Percentiles rank a stretch among this genome's conserved stretches.
Evolutionary conservation across 53 echinoderm and acorn worm species (phyloP).

Genomic region (Holothuria leucospilota): DNA sequence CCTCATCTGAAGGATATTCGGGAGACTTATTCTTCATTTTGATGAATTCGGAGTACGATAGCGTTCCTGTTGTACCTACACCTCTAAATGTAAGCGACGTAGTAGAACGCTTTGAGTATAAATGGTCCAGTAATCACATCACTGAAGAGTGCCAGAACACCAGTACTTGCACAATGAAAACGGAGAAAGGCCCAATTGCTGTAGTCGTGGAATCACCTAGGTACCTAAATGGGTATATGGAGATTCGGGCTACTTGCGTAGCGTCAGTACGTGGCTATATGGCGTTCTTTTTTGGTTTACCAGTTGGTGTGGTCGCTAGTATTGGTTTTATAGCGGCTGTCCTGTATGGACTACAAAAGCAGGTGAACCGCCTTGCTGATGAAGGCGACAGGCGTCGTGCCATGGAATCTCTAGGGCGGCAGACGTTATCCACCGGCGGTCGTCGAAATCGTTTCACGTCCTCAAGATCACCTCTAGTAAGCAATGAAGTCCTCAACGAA

Average conservation of each 20-base stretch:
- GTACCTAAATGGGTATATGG: background rate
- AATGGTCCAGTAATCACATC: background rate
- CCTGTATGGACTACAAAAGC: constrained; percentile 37
- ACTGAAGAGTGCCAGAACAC: background rate
- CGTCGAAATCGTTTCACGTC: background rate
- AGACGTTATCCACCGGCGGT: background rate
- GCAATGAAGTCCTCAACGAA: background rate
- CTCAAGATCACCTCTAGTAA: background rate
- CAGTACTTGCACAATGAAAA: background rate
- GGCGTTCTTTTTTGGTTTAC: constrained; percentile 49
- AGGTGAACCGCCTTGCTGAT: constrained; percentile 46
- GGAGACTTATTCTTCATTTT: constrained; percentile 38
- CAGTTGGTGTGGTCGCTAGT: constrained; percentile 1
- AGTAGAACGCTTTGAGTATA: background rate
- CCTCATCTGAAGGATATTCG: background rate
- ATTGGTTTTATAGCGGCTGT: constrained; percentile 18
- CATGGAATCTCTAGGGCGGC: background rate
- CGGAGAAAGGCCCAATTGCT: background rate
- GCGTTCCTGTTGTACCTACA: background rate
- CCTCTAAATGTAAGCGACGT: background rate
- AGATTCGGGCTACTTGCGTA: constrained; percentile 20
- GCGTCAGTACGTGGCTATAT: constrained; percentile 39
- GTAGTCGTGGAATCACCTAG: constrained; percentile 6
- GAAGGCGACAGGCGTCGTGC: constrained; percentile 49
- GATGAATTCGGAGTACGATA: background rate